Conservation (phyloP, 1,140 invertebrate species). For the Battus philenor region DNA sequence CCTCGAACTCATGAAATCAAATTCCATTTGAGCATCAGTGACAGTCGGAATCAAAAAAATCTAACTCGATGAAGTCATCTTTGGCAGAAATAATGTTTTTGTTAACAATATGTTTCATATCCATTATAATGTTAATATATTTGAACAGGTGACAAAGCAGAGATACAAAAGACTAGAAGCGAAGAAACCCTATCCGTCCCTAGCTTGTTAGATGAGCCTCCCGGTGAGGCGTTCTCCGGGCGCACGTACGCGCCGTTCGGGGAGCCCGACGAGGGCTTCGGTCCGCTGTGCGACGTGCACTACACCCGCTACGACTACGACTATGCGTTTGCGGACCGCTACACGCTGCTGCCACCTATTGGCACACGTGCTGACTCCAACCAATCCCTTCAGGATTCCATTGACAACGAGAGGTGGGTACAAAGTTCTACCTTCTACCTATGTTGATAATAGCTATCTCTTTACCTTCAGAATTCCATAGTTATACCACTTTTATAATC, state of each 20-base stretch:
- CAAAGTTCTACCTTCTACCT: no score
- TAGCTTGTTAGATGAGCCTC: conserved; percentile 41
- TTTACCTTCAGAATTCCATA: no score
- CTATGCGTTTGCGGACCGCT: conserved; percentile 44
- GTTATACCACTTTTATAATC: no score
- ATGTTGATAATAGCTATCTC: no score
- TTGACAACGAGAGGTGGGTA: background rate
- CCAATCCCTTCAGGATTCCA: conserved; percentile 19
- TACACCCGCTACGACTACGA: conserved; percentile 47
- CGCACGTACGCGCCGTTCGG: conserved; percentile 25
- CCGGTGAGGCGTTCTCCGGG: conserved; percentile 19
- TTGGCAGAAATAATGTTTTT: background rate
- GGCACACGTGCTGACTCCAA: conserved; percentile 41
- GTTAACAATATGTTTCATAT: background rate
- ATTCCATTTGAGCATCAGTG: no score
- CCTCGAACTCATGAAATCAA: no score
- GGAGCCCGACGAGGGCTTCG: conserved; percentile 31
- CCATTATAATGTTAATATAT: no score
- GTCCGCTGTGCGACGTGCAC: conserved; percentile 40
- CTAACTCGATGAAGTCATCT: no score
- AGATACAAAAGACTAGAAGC: conserved; percentile 66
- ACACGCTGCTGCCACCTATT: conserved; percentile 52
- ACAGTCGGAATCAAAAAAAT: no score
- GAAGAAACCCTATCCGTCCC: conserved; percentile 62
- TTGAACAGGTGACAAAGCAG: conserved; percentile 36